phyloP scores from a whole-genome alignment of 2,888 invertebrate genomes.

The Caenorhabditis angaria region DNA sequence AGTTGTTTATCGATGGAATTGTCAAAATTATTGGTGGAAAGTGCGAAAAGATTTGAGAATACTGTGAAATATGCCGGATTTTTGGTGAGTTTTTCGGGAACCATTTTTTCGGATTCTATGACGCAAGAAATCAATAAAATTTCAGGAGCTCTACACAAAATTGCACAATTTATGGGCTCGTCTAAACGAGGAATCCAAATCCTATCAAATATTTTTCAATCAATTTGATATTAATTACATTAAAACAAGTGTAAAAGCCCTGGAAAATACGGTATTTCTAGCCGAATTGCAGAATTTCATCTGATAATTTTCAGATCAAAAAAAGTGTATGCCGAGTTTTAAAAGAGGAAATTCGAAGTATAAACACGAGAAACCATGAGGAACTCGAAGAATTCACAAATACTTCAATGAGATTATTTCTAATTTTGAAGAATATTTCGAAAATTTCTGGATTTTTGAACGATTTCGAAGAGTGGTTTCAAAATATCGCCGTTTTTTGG shows the following conservation, averaged over 20 bases:
- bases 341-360: constrained; percentile 12
- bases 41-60: constrained; percentile 25
- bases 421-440: constrained; percentile 18
- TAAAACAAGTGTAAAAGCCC: constrained; percentile 3
- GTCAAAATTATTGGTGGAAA: constrained; percentile 28
- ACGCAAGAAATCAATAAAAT: neutral
- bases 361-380: constrained; percentile 22
- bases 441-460: neutral
- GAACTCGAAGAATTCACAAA: constrained; percentile 44
- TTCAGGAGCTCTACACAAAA: constrained; percentile 19
- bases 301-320: too few relatives aligned
- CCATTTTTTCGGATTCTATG: neutral
- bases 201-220: constrained; percentile 44
- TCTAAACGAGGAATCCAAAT: constrained; percentile 27
- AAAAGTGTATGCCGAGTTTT: constrained; percentile 16
- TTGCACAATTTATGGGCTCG: constrained; percentile 21
- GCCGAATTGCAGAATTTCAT: neutral
- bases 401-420: constrained; percentile 45
- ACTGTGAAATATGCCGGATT: constrained; percentile 19
- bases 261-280: neutral
- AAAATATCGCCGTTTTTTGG: constrained; percentile 43
- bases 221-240: constrained; percentile 50
- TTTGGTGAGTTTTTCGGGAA: neutral
- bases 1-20: constrained; percentile 28
- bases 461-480: constrained; percentile 48